These are phyloP conservation scores for Micromussa lordhowensis DNA, from an alignment of 92 coral and sea anemone species.

Conservation along the genomic window DNA sequence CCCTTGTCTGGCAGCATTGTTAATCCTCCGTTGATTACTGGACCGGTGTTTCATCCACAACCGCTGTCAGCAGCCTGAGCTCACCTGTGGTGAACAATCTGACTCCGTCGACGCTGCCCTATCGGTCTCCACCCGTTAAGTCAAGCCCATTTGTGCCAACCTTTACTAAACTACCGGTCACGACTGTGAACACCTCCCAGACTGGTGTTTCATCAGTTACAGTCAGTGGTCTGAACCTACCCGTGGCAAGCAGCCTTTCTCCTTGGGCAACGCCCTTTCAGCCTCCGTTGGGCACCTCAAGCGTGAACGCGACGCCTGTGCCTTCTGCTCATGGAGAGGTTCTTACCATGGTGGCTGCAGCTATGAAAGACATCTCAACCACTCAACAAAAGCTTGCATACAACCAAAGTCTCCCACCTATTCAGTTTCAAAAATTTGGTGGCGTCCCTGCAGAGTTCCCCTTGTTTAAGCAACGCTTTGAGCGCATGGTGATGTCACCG, in stretches of 20 bases:
- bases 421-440: slow-evolving; percentile 20
- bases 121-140: too few relatives aligned
- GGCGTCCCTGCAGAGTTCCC: slow-evolving; percentile 1
- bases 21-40: slow-evolving; percentile 7
- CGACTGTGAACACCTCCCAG: background rate
- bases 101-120: background rate
- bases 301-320: too few relatives aligned
- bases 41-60: background rate
- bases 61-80: background rate
- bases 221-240: background rate
- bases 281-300: too few relatives aligned
- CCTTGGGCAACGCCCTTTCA: too few relatives aligned
- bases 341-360: too few relatives aligned
- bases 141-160: too few relatives aligned
- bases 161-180: too few relatives aligned
- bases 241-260: too few relatives aligned
- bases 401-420: slow-evolving; percentile 18
- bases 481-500: too few relatives aligned
- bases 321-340: too few relatives aligned
- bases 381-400: slow-evolving; percentile 39
- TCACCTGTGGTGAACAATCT: background rate
- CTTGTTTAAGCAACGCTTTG: too few relatives aligned
- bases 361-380: background rate
- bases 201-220: too few relatives aligned
- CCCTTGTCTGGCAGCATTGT: background rate